Percentiles rank a stretch among this genome's conserved stretches.
Evolutionary conservation across 2,797 vertebrate species (phyloP).

Genomic region (Onychomys torridus): DNA sequence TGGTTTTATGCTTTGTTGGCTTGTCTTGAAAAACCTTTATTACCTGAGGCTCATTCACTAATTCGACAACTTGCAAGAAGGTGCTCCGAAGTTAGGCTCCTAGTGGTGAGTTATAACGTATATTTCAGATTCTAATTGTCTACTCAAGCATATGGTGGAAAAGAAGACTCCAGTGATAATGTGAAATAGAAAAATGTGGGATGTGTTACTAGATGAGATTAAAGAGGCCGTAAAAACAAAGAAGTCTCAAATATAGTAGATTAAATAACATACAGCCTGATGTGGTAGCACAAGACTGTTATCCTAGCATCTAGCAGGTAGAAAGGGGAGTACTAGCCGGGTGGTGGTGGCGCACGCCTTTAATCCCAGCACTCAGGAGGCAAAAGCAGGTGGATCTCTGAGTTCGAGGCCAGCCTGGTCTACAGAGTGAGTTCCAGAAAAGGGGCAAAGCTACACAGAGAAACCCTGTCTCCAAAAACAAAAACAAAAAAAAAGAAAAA

Average conservation of each 20-base stretch:
- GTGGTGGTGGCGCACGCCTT: no score
- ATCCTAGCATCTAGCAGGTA: background rate
- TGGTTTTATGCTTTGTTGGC: conserved; percentile 96
- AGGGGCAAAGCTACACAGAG: no score
- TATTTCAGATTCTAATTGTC: background rate
- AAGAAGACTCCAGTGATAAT: conserved; percentile 37
- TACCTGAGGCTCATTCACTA: conserved; percentile 97
- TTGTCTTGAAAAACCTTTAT: conserved; percentile 96
- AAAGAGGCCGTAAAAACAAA: background rate
- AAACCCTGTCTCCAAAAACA: no score
- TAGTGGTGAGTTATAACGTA: conserved; percentile 87
- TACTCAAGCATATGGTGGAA: background rate
- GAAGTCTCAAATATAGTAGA: background rate
- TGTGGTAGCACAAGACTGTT: background rate
- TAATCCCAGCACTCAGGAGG: no score
- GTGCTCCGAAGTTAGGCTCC: conserved; percentile 93
- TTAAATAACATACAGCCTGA: conserved; percentile 29
- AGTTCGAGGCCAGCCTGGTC: no score
- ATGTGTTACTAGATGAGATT: conserved; percentile 41
- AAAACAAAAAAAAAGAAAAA: no score
- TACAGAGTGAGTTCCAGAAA: no score
- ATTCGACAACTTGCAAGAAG: conserved; percentile 97
- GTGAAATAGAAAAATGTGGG: background rate
- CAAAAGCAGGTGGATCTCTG: no score
- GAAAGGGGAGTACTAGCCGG: background rate